A percentile compares a stretch with the other conserved stretches of the same genome.
Conservation (phyloP, 2,888 invertebrate species). For the Aleiodes leptofemur region DNA sequence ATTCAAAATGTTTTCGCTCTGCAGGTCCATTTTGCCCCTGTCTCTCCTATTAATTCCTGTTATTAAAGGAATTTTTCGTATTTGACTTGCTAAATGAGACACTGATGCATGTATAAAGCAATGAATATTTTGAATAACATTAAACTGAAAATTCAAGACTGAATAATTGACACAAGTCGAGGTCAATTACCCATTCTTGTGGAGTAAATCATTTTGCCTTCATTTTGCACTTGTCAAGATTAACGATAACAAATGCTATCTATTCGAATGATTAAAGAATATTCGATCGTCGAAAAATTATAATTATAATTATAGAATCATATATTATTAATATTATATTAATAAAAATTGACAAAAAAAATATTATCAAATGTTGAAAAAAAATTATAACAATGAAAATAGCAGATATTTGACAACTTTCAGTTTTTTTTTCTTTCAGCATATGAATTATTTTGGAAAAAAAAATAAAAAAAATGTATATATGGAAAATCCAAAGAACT, state of each 20-base stretch:
- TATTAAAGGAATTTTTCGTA: too few species aligned
- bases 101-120: neutral
- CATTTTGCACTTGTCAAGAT: too few species aligned
- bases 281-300: neutral
- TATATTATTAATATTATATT: neutral
- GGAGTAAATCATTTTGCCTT: neutral
- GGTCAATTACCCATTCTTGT: slow-evolving; percentile 12
- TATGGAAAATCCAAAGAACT: too few species aligned
- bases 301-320: neutral
- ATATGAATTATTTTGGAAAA: too few species aligned
- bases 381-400: neutral
- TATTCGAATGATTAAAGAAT: too few species aligned
- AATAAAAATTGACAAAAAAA: neutral
- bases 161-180: slow-evolving; percentile 12
- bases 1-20: too few species aligned
- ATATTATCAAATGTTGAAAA: neutral
- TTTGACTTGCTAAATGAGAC: neutral
- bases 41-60: too few species aligned
- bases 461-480: too few species aligned
- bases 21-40: too few species aligned
- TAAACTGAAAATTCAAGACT: slow-evolving; percentile 10
- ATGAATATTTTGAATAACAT: neutral
- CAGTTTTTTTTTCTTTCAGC: too few species aligned
- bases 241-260: too few species aligned
- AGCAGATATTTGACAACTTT: too few species aligned